phyloP scores from a whole-genome alignment of 2,888 invertebrate genomes.

The Idaea aversata region DNA sequence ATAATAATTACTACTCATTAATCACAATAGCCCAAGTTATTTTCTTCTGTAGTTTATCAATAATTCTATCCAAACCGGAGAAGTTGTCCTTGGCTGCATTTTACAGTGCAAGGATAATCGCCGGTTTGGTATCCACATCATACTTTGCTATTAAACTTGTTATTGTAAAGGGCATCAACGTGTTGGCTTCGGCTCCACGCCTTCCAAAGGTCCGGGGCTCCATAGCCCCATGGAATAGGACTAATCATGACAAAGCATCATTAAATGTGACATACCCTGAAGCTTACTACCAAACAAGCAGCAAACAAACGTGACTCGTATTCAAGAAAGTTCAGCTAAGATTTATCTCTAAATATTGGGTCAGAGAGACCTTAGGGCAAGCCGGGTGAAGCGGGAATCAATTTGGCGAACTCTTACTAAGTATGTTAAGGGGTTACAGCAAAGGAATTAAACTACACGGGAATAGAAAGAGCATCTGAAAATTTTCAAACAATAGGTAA shows the following conservation, averaged over 20 bases:
- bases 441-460: not conserved
- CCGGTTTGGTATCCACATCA: too few species aligned
- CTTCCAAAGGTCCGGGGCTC: not conserved
- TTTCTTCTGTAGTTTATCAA: too few species aligned
- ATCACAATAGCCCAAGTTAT: too few species aligned
- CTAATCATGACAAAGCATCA: not conserved
- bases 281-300: slow-evolving; percentile 18
- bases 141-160: too few species aligned
- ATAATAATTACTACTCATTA: too few species aligned
- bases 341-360: slow-evolving; percentile 24
- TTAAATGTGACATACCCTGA: slow-evolving; percentile 2
- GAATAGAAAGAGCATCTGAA: too few species aligned
- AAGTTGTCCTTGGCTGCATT: too few species aligned
- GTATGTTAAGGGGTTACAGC: not conserved
- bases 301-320: slow-evolving; percentile 34
- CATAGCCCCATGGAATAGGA: not conserved
- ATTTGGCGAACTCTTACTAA: slow-evolving; percentile 47
- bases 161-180: too few species aligned
- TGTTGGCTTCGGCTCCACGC: too few species aligned
- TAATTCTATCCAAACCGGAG: too few species aligned
- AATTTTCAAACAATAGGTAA: too few species aligned
- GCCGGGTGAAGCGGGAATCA: slow-evolving; percentile 55
- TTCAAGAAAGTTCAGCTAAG: slow-evolving; percentile 24
- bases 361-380: slow-evolving; percentile 38
- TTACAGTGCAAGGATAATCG: too few species aligned